phyloP scores from a whole-genome alignment of 2,113 vertebrate species.

The Dermatemys mawii region DNA sequence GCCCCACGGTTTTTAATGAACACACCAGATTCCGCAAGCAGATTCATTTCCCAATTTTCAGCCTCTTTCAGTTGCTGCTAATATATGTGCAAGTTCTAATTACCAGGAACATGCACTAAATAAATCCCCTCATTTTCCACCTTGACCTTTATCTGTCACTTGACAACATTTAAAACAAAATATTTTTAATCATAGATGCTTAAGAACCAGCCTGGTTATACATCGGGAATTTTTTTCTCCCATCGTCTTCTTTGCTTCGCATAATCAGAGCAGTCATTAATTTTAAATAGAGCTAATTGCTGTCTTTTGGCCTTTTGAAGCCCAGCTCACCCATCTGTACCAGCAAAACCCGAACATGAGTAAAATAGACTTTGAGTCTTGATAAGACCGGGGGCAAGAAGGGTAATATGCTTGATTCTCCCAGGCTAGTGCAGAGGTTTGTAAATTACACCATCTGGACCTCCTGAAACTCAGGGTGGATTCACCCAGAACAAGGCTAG shows the following conservation, averaged over 20 bases:
- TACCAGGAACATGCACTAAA: neutral
- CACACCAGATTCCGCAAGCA: rapidly evolving
- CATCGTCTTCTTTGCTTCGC: neutral
- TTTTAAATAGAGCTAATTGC: neutral
- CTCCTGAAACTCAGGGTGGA: neutral
- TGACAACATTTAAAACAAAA: neutral
- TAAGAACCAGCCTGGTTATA: neutral
- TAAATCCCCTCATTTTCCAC: neutral
- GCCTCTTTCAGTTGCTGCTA: neutral
- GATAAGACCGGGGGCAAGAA: neutral
- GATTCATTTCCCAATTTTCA: neutral
- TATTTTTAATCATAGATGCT: neutral
- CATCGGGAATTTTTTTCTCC: neutral
- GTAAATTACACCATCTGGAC: slow-evolving; percentile 61
- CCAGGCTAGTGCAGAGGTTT: slow-evolving; percentile 60
- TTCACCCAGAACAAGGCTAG: neutral
- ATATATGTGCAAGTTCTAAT: rapidly evolving
- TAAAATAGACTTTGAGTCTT: neutral
- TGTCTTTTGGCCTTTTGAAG: neutral
- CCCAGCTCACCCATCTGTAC: neutral
- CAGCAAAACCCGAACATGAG: neutral
- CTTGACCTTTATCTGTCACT: neutral
- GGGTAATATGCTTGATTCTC: neutral
- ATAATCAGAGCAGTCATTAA: neutral
- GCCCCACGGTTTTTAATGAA: neutral